Percentiles rank a stretch among this genome's conserved stretches.
Evolutionary conservation across 2,113 vertebrate genomes (phyloP).

Genomic region (Centropristis striata): DNA sequence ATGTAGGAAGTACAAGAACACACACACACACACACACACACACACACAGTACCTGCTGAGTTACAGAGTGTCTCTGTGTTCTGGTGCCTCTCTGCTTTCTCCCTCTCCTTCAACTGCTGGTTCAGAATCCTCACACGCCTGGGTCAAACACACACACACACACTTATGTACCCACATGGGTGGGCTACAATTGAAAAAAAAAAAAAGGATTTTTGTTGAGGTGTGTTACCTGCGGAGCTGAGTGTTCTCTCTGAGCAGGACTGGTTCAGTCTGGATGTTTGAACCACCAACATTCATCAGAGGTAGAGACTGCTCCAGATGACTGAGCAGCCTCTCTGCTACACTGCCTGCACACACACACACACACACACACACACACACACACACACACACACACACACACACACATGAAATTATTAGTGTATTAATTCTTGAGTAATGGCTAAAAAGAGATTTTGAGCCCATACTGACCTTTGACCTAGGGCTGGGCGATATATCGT

Average conservation of each 20-base stretch:
- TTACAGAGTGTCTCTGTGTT: conserved; percentile 71
- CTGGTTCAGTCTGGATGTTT: conserved; percentile 84
- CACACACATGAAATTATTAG: too few species aligned
- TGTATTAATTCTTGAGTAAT: too few species aligned
- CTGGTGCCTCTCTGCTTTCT: conserved; percentile 77
- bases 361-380: not conserved
- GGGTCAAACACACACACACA: conserved; percentile 22
- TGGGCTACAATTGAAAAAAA: too few species aligned
- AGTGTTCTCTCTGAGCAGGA: conserved; percentile 87
- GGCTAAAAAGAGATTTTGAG: too few species aligned
- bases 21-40: not conserved
- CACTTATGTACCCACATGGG: not conserved
- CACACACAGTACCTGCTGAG: conserved; percentile 84
- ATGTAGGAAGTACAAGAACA: too few species aligned
- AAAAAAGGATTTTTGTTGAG: too few species aligned
- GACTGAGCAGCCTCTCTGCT: conserved; percentile 85
- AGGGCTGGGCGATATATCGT: too few species aligned
- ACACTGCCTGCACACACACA: conserved; percentile 82
- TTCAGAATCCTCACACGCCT: conserved; percentile 89
- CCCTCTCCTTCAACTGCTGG: conserved; percentile 87
- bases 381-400: conserved; percentile 7
- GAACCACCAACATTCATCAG: conserved; percentile 72
- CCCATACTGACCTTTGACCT: too few species aligned
- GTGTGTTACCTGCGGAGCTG: conserved; percentile 88
- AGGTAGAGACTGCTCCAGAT: conserved; percentile 87